Base-by-base conservation (phyloP, 2,113 vertebrate species). In the Chaetura pelagica region DNA sequence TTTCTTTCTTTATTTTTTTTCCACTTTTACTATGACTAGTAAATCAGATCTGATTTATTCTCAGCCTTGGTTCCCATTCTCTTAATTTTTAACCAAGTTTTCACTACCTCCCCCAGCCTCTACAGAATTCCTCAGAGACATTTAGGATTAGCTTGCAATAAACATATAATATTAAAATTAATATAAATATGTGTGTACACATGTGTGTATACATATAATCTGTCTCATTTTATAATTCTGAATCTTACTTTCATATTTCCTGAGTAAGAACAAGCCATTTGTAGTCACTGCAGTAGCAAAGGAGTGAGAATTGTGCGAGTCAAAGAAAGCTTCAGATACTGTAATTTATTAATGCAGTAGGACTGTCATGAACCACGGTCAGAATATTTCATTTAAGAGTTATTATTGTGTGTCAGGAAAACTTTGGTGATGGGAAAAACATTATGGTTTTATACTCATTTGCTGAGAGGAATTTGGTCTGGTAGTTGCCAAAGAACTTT, bases 391-490 rank as follows among this genome's bases (percentile, higher is more conserved):
- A n/a, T 82, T 88, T 32, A 79, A 52, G n/a, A 44, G 20, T 34
- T 77, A 63, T 79, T 79, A 15, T 18, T 85, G 13, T 48, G 48
- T 80, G 30, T 83, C 59, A 80, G 40, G 46, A 94, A 79, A 90
- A 35, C 7, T 75, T 73, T 49, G 54, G 57, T 74, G 34, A 51
- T 63, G 54, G n/a, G 49, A 8, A 93, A 90, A 76, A 3, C 19
- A 35, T 26, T 24, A 27, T 40, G 27, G 3, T 84, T 92, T 73
- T 69, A 12, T 46, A 77, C 23, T 74, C n/a, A 54, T 24, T 8
- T 66, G 46, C 9, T 86, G 76, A 84, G 89, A 95, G 62, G 58
- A 92, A 77, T 90, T 94, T 62, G 13, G n/a, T 66, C 35, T 94
- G 49, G 18, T 54, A 40, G 63, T 66, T 40, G 55, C 54, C 46